These are phyloP conservation scores for Andrena flavipes DNA, from an alignment of 2,888 invertebrate species.

Conservation along the genomic window DNA sequence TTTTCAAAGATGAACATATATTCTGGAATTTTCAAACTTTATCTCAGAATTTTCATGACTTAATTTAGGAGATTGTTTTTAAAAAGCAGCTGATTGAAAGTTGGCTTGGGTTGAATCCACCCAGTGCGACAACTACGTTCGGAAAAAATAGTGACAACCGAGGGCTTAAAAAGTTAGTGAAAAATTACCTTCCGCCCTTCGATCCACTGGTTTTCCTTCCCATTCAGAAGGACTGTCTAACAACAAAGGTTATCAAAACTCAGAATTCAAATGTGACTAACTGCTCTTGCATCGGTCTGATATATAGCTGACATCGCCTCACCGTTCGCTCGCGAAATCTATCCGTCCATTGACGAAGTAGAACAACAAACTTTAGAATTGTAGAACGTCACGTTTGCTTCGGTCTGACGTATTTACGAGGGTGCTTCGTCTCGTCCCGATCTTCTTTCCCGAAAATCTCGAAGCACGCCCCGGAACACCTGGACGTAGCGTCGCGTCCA, in stretches of 20 bases:
- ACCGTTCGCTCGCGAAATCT: neutral
- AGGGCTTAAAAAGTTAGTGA: too few relatives aligned
- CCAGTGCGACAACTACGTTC: too few relatives aligned
- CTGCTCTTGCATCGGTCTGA: neutral
- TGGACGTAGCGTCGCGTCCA: neutral
- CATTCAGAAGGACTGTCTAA: too few relatives aligned
- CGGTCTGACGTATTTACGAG: slow-evolving; percentile 6
- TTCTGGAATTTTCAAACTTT: too few relatives aligned
- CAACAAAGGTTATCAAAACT: slow-evolving; percentile 7
- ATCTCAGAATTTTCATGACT: too few relatives aligned
- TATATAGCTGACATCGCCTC: neutral
- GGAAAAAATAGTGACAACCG: too few relatives aligned
- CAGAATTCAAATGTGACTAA: neutral
- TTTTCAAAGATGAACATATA: too few relatives aligned
- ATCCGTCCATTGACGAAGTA: neutral
- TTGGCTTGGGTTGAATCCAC: too few relatives aligned
- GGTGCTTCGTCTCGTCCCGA: neutral
- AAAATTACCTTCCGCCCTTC: too few relatives aligned
- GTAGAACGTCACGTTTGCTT: neutral
- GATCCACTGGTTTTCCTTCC: too few relatives aligned
- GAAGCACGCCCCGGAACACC: neutral
- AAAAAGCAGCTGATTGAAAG: too few relatives aligned
- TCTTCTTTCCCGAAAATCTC: slow-evolving; percentile 17
- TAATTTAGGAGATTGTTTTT: too few relatives aligned
- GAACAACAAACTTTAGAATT: neutral